Evolutionary conservation across 1,140 invertebrate genomes (phyloP).

Genomic region (Bombyx mandarina): DNA sequence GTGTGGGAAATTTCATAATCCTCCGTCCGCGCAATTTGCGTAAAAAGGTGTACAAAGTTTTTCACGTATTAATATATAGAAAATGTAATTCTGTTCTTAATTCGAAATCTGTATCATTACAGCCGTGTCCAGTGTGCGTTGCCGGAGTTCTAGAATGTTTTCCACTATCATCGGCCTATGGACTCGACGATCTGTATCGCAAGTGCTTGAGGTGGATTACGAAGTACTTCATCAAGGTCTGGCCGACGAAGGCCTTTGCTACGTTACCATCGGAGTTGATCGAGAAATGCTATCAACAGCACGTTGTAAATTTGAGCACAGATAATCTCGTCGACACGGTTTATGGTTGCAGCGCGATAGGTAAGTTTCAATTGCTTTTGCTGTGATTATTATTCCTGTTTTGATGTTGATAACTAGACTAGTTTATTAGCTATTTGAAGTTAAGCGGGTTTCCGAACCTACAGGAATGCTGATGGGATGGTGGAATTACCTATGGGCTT

Average conservation of each 20-base stretch:
- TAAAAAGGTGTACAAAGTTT: no score
- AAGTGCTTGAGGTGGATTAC: slow-evolving; percentile 90
- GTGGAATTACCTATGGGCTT: no score
- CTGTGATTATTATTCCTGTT: no score
- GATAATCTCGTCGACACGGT: slow-evolving; percentile 67
- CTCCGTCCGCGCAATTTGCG: no score
- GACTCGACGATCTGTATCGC: slow-evolving; percentile 88
- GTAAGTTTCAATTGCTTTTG: slow-evolving; percentile 19
- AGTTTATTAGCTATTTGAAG: no score
- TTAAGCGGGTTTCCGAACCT: no score
- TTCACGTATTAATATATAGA: no score
- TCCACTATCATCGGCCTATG: slow-evolving; percentile 84
- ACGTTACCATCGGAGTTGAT: slow-evolving; percentile 84
- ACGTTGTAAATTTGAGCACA: slow-evolving; percentile 77
- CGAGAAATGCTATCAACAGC: slow-evolving; percentile 86
- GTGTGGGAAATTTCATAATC: no score
- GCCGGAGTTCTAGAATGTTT: slow-evolving; percentile 87
- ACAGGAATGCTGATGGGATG: no score
- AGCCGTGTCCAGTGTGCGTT: slow-evolving; percentile 85
- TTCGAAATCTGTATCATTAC: slow-evolving; percentile 25
- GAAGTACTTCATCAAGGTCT: slow-evolving; percentile 86
- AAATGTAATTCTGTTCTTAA: no score
- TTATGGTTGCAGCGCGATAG: slow-evolving; percentile 44
- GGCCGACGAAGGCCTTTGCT: slow-evolving; percentile 89
- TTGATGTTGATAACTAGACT: no score